These are phyloP conservation scores for Ranitomeya imitator DNA, from an alignment of 2,113 vertebrate species.

Conservation along the genomic window DNA sequence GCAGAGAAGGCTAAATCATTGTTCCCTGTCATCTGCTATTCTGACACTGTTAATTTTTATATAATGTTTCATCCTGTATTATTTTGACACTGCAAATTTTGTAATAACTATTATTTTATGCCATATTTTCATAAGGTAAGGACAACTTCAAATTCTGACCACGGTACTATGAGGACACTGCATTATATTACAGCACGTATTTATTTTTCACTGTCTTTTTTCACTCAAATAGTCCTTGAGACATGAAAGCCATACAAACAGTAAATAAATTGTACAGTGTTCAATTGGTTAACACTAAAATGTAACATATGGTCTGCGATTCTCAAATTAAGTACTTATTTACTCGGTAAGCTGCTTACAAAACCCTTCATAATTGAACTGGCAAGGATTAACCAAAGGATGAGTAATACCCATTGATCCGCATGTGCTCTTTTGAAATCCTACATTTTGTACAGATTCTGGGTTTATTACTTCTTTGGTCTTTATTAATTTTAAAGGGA, in stretches of 20 bases:
- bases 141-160: not conserved
- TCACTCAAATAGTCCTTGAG: not conserved
- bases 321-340: slow-evolving; percentile 17
- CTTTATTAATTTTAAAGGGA: not conserved
- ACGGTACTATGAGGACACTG: not conserved
- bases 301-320: slow-evolving; percentile 20
- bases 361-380: not conserved
- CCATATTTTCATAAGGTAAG: not conserved
- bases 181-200: not conserved
- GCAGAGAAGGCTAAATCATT: not conserved
- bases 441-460: not conserved
- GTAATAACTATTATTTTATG: not conserved
- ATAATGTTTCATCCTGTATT: not conserved
- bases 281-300: slow-evolving; percentile 16
- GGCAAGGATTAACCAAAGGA: slow-evolving; percentile 13
- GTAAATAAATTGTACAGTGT: slow-evolving; percentile 21
- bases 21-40: not conserved
- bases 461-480: not conserved
- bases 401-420: slow-evolving; percentile 26
- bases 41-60: slow-evolving; percentile 1
- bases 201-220: not conserved
- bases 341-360: slow-evolving; percentile 17
- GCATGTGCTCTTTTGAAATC: slow-evolving; percentile 19
- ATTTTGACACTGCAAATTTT: slow-evolving; percentile 2
- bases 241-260: slow-evolving; percentile 37